Evolutionary conservation across 2,113 vertebrate species (phyloP).

Genomic region (human (Homo sapiens)): GRCh38 chr5:16673001-16673500

Average conservation of each 20-base stretch:
- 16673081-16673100: neutral
- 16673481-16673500: neutral
- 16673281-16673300: neutral
- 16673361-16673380: neutral
- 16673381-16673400: fast-evolving
- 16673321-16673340: neutral
- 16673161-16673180: neutral
- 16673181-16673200: neutral
- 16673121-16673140: neutral
- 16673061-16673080: too few relatives aligned
- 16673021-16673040: neutral
- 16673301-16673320: neutral
- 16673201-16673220: neutral
- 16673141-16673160: neutral
- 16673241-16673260: neutral
- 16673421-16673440: fast-evolving
- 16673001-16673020: neutral
- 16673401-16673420: too few relatives aligned
- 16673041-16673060: neutral
- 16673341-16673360: neutral
- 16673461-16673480: neutral
- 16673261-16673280: neutral
- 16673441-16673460: neutral
- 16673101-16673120: neutral
- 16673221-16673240: neutral